phyloP scores from a whole-genome alignment of 2,797 vertebrate species.

The Botia kubotai region DNA sequence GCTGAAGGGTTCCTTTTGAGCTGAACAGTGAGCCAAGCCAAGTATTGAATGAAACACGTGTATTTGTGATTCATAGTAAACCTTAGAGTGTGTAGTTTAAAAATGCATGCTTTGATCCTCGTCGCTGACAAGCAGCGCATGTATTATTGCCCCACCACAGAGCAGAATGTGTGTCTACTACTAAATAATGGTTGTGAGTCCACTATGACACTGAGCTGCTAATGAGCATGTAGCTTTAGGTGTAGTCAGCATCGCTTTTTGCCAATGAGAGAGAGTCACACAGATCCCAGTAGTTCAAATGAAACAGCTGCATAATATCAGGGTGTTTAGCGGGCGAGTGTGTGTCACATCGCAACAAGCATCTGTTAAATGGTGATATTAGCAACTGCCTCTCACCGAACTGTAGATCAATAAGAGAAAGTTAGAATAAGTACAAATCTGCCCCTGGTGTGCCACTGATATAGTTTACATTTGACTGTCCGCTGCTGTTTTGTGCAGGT shows the following conservation, averaged over 20 bases:
- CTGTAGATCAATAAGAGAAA: conserved; percentile 14
- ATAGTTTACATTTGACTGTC: background rate
- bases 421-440: conserved; percentile 16
- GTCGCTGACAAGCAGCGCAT: conserved; percentile 33
- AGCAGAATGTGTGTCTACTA: conserved; percentile 40
- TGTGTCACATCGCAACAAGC: conserved; percentile 61
- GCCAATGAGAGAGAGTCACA: conserved; percentile 40
- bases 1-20: conserved; percentile 25
- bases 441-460: background rate
- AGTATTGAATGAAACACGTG: conserved; percentile 14
- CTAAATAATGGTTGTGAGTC: conserved; percentile 51
- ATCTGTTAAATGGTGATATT: conserved; percentile 39
- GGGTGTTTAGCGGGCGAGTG: conserved; percentile 33
- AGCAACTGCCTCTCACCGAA: conserved; percentile 4
- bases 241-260: conserved; percentile 41
- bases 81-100: conserved; percentile 40
- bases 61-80: conserved; percentile 34
- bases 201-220: conserved; percentile 47
- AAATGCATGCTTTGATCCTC: conserved; percentile 45
- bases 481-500: background rate
- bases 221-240: conserved; percentile 57
- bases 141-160: conserved; percentile 30
- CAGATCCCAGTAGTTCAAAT: conserved; percentile 52
- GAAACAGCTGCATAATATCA: conserved; percentile 57
- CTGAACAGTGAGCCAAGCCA: conserved; percentile 10